Evolutionary conservation across 2,113 vertebrate genomes (phyloP).

Genomic region (Chionomys nivalis): DNA sequence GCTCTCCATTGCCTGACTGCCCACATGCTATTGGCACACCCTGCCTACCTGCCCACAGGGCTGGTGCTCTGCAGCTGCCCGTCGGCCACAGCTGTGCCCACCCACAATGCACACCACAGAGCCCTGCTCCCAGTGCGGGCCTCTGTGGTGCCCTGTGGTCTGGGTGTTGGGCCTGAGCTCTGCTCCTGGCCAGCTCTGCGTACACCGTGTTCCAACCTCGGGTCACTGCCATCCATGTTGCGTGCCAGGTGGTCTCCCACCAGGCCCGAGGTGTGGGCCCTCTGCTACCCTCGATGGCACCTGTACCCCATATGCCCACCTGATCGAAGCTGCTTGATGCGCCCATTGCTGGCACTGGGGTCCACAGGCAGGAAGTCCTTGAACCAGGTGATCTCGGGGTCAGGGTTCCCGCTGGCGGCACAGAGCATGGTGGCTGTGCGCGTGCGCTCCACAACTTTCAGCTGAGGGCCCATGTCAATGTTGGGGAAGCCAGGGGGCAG

Average conservation of each 20-base stretch:
- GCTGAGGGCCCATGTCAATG: constrained; percentile 99
- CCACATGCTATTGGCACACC: neutral
- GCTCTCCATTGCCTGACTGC: neutral
- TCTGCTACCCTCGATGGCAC: rapidly evolving
- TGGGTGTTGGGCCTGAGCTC: neutral
- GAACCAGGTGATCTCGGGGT: constrained; percentile 99
- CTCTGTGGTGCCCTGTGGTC: no score
- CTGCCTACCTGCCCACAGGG: neutral
- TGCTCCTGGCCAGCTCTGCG: neutral
- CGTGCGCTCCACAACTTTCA: constrained; percentile 98
- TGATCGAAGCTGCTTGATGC: constrained; percentile 97
- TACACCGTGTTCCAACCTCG: neutral
- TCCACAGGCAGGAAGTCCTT: constrained; percentile 99
- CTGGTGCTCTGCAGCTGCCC: neutral
- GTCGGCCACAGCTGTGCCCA: neutral
- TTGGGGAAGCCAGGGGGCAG: constrained; percentile 96
- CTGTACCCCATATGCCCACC: constrained; percentile 86
- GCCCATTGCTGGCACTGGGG: constrained; percentile 93
- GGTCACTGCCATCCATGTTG: neutral
- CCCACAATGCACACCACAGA: neutral
- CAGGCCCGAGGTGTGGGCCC: neutral
- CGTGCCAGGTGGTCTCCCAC: neutral
- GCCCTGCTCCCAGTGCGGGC: neutral
- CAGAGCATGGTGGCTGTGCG: constrained; percentile 99
- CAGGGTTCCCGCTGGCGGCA: constrained; percentile 96